These are phyloP conservation scores for Callosobruchus maculatus DNA, from an alignment of 2,888 invertebrate species.

Conservation along the genomic window DNA sequence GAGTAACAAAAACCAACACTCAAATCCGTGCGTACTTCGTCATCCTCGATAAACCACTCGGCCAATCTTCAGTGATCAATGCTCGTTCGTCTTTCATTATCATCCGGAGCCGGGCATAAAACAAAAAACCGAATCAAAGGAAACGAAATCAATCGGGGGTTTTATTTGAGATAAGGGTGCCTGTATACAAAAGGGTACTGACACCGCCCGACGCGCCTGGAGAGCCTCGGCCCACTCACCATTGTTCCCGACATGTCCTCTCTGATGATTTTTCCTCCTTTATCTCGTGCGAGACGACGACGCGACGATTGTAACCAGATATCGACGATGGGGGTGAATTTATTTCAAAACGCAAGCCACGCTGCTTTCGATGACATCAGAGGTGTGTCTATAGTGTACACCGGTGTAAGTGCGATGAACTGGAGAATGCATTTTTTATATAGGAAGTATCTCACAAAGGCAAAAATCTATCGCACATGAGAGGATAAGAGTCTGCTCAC, in stretches of 20 bases:
- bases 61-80: not conserved
- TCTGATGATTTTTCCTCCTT: constrained; percentile 25
- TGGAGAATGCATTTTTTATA: too few relatives aligned
- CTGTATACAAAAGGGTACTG: constrained; percentile 30
- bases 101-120: not conserved
- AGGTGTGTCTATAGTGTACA: not conserved
- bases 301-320: constrained; percentile 37
- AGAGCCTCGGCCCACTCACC: constrained; percentile 35
- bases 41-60: not conserved
- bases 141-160: constrained; percentile 21
- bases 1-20: not conserved
- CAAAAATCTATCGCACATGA: too few relatives aligned
- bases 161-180: constrained; percentile 35
- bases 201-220: constrained; percentile 21
- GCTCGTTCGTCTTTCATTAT: not conserved
- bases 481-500: too few relatives aligned
- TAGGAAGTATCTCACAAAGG: too few relatives aligned
- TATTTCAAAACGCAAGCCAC: constrained; percentile 26
- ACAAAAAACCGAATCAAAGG: constrained; percentile 19
- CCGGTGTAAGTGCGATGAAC: too few relatives aligned
- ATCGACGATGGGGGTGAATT: constrained; percentile 37
- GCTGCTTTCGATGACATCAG: constrained; percentile 3
- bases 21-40: not conserved
- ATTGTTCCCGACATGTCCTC: constrained; percentile 44
- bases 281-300: constrained; percentile 23